Conservation (phyloP, 37 sponge, comb jelly and placozoan species). For the Halichondria panicea region DNA sequence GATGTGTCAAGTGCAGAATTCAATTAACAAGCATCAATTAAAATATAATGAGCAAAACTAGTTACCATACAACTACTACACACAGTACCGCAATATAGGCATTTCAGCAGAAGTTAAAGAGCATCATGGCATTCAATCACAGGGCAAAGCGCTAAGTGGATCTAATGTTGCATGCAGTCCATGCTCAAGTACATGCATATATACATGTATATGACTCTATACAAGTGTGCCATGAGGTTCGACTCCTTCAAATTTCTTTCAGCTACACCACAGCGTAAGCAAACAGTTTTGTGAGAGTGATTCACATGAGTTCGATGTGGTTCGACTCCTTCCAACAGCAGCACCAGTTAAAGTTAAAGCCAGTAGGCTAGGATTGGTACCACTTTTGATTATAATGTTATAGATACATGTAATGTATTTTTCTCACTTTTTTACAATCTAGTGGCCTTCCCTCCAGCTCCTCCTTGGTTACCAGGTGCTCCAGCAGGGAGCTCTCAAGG, state of each 20-base stretch:
- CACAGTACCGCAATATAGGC: too few species aligned
- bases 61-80: too few species aligned
- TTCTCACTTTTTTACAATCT: conserved; percentile 62
- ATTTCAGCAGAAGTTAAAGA: too few species aligned
- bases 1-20: too few species aligned
- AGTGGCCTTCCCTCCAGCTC: conserved; percentile 73
- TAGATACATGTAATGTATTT: neutral
- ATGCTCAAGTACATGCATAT: conserved; percentile 7
- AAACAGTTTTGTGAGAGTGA: too few species aligned
- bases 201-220: conserved; percentile 1
- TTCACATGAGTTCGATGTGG: neutral
- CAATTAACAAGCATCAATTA: too few species aligned
- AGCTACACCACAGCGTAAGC: too few species aligned
- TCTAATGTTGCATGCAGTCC: neutral
- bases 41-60: too few species aligned
- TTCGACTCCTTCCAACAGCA: too few species aligned
- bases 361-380: too few species aligned
- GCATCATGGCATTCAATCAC: too few species aligned
- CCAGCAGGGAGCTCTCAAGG: conserved; percentile 67
- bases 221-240: neutral
- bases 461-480: conserved; percentile 12
- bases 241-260: neutral
- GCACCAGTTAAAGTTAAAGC: too few species aligned
- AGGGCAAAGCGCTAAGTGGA: neutral
- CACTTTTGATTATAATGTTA: neutral